A percentile compares a stretch with the other conserved stretches of the same genome.
Conservation (phyloP, 2,113 vertebrate species). For the Rattus norvegicus region GRCr8 NC_086019.1:160337001-160337500, state of each 20-base stretch:
- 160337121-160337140: background rate
- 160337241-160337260: background rate
- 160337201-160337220: background rate
- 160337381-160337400: constrained; percentile 12
- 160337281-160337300: constrained; percentile 44
- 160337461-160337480: background rate
- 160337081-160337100: background rate
- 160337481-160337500: background rate
- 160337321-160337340: constrained; percentile 47
- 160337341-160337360: constrained; percentile 37
- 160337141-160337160: rapidly evolving
- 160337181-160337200: rapidly evolving
- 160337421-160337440: background rate
- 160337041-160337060: background rate
- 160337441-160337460: background rate
- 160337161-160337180: background rate
- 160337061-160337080: background rate
- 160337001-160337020: background rate
- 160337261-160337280: background rate
- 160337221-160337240: background rate
- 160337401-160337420: background rate
- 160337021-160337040: background rate
- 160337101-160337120: background rate
- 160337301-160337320: constrained; percentile 46
- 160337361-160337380: constrained; percentile 13